Evolutionary conservation across 2,797 vertebrate species (phyloP), one percentile per base, ranked within the genome.

Genomic region (Trachurus trachurus): DNA sequence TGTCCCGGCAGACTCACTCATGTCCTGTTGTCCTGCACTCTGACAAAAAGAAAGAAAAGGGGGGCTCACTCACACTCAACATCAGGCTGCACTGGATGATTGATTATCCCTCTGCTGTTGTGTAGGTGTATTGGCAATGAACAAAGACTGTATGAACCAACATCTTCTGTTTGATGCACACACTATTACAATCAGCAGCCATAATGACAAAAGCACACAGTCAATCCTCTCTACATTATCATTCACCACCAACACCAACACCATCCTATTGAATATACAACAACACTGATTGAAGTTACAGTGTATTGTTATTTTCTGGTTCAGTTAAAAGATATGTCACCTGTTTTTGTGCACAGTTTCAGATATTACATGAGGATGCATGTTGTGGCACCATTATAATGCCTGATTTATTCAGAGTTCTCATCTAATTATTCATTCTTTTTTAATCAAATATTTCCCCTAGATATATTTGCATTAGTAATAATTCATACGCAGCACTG

Each of bases 41-140:
- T 84, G 76, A 84, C 68, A 84, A 71, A 64, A 34, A 2, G 31
- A 26, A 26, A 26, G 3, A 1, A 26, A 26, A 26, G 31, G 31
- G 62, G 49, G 54, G 66, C 72, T 87, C 26, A 26, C 72, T 87
- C 26, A 26, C 26, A 26, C 26, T 26, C 26, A 26, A 26, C 26
- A 76, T 34, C 31, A 34, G 53, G 45, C 70, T 67, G 83, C 85
- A 77, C 62, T 78, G 71, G 71, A 9, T 84, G 88, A 92, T 84
- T 88, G 85, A 92, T 92, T 67, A 80, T 76, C 72, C 60, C 71
- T 79, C 58, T 86, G 73, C 70, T 86, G 26, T 26, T 86, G 26
- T 26, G 76, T 77, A 78, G 79, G 67, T 90, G 76, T 80, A 65
- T 65, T 79, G 58, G 80, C 81, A 87, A 16, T 84, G 80, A 80